Conservation (phyloP, 2,113 vertebrate genomes). For the Parus major region DNA sequence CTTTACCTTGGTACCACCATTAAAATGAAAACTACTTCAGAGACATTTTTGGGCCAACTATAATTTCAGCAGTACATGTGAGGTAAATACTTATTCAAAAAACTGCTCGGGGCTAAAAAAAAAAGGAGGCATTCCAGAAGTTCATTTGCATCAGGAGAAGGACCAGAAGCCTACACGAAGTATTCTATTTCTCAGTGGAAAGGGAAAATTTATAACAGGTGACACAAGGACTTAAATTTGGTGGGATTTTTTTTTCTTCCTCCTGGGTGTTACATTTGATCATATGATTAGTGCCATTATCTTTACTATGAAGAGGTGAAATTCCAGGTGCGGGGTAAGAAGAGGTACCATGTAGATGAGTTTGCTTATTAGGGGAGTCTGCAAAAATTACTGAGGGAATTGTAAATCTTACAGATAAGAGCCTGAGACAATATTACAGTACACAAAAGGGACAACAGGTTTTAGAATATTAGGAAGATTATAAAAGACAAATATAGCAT, state of each 20-base stretch:
- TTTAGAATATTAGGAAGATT: background rate
- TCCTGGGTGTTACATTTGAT: background rate
- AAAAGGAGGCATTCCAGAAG: background rate
- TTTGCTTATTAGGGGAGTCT: background rate
- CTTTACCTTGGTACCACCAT: background rate
- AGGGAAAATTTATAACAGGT: background rate
- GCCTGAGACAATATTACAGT: background rate
- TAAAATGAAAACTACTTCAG: conserved; percentile 19
- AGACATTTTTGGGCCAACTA: background rate
- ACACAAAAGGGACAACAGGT: background rate
- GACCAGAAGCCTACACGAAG: background rate
- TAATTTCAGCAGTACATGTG: background rate
- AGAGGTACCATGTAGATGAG: background rate
- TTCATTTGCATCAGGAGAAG: background rate
- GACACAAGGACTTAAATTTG: background rate
- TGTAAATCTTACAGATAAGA: background rate
- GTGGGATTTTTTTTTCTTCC: background rate
- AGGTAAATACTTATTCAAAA: conserved; percentile 36
- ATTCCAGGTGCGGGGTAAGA: background rate
- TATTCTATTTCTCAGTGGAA: background rate
- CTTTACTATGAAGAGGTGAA: background rate
- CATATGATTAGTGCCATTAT: background rate
- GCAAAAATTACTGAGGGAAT: background rate
- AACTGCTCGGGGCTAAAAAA: background rate
- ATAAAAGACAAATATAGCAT: background rate